Conservation (phyloP, 1,140 invertebrate species). For the Campodea augens region DNA sequence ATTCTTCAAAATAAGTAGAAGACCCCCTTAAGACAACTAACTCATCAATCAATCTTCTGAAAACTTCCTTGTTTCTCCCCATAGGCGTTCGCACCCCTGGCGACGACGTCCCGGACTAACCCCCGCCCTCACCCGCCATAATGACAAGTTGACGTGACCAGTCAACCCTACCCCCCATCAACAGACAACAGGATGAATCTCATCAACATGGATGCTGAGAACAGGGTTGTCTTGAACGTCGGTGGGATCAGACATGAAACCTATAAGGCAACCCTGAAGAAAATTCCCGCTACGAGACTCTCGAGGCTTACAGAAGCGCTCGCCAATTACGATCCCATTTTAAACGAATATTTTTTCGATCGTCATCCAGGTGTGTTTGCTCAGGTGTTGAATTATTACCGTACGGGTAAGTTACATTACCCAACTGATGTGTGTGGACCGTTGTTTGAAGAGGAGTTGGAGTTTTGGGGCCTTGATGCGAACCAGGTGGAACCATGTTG, state of each 20-base stretch:
- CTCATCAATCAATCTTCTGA: too few species aligned
- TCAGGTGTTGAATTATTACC: conserved; percentile 61
- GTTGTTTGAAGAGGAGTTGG: conserved; percentile 90
- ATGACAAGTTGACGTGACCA: too few species aligned
- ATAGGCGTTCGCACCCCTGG: too few species aligned
- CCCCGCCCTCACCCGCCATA: too few species aligned
- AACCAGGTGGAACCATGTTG: conserved; percentile 84
- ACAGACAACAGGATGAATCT: not conserved
- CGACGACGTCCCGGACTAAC: too few species aligned
- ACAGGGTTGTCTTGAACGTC: conserved; percentile 41
- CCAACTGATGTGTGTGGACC: conserved; percentile 95
- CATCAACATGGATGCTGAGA: conserved; percentile 30
- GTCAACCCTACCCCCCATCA: too few species aligned
- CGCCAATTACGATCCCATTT: conserved; percentile 70
- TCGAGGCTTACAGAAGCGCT: conserved; percentile 63
- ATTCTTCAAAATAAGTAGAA: too few species aligned
- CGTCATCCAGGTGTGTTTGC: conserved; percentile 60
- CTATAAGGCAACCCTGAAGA: conserved; percentile 69
- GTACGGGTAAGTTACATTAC: conserved; percentile 91
- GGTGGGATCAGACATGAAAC: conserved; percentile 44
- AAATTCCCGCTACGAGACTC: conserved; percentile 67
- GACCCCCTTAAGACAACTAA: too few species aligned
- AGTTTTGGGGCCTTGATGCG: conserved; percentile 89
- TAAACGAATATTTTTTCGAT: conserved; percentile 72
- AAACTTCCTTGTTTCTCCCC: too few species aligned